phyloP scores from a whole-genome alignment of 1,140 invertebrate genomes.

The Procambarus clarkii region DNA sequence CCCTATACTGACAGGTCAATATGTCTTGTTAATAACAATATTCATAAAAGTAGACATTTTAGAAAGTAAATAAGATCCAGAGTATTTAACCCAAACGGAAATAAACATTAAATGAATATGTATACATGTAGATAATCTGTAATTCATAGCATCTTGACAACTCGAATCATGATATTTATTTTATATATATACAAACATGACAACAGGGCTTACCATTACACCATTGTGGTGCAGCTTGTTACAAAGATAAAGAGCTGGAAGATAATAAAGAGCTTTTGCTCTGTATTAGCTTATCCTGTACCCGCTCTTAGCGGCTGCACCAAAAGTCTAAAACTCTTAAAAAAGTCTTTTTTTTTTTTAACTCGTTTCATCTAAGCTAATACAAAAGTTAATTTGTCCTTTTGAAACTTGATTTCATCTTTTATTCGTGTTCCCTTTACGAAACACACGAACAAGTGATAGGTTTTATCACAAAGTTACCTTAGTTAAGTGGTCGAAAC shows the following conservation, averaged over 20 bases:
- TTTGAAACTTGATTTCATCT: neutral
- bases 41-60: neutral
- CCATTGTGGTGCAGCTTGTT: neutral
- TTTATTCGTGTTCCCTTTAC: neutral
- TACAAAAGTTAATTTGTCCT: neutral
- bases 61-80: neutral
- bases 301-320: neutral
- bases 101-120: neutral
- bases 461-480: constrained; percentile 27
- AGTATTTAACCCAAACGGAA: neutral
- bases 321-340: neutral
- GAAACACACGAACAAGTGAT: constrained; percentile 22
- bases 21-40: neutral
- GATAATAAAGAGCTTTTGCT: neutral
- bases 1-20: too few species aligned
- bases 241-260: neutral
- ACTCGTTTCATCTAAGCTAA: neutral
- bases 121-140: neutral
- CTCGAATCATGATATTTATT: neutral
- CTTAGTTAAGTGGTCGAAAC: neutral
- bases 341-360: neutral
- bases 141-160: neutral
- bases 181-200: neutral
- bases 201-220: neutral
- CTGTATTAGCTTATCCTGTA: neutral